Base-by-base conservation (phyloP, 2,113 vertebrate genomes). In the Phocoena phocoena region DNA sequence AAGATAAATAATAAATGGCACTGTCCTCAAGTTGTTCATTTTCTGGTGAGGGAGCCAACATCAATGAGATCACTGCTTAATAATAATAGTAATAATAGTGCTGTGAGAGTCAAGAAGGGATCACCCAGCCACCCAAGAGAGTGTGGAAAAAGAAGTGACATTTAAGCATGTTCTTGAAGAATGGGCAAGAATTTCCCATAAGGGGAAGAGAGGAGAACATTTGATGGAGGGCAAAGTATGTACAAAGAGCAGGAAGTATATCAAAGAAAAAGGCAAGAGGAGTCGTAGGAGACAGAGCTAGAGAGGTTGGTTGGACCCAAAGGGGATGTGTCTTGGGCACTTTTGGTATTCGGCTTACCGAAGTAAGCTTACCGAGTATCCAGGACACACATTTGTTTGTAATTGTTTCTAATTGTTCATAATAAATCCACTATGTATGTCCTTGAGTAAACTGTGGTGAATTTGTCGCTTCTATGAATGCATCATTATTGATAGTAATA, bases 361-460 rank as follows among this genome's bases (percentile, higher is more conserved):
- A 41, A 41, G 41, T 41, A 41, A 41, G 41, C 41, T 41, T 41
- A 41, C 41, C 41, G n/a, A 60, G 12, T 71, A 60, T 33, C 20
- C 47, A 77, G 44, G 10, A 23, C 28, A 93, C 20, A 23, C 0
- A 4, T 28, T 88, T 91, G 4, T 83, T 89, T 82, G 12, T 86
- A 95, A 89, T 13, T 91, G 4, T 83, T 89, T 82, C 12, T 86
- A 95, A 89, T 17, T 58, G 23, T 71, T 93, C n/a, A 26, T 88
- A 26, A 62, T 41, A 77, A 79, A 38, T 53, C 33, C 28, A 67
- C 28, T 33, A 3, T 68, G 8, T 36, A 44, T 55, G 41, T 53
- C 44, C 53, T 80, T 67, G 38, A 67, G 58, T 74, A 62, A 84
- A 74, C 79, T 89, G 20, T 67, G 74, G n/a, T 76, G 28, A n/a